Percentiles rank a stretch among this genome's conserved stretches.
phyloP scores from a whole-genome alignment of 2,113 vertebrate species.

The Saguinus imperator region DNA sequence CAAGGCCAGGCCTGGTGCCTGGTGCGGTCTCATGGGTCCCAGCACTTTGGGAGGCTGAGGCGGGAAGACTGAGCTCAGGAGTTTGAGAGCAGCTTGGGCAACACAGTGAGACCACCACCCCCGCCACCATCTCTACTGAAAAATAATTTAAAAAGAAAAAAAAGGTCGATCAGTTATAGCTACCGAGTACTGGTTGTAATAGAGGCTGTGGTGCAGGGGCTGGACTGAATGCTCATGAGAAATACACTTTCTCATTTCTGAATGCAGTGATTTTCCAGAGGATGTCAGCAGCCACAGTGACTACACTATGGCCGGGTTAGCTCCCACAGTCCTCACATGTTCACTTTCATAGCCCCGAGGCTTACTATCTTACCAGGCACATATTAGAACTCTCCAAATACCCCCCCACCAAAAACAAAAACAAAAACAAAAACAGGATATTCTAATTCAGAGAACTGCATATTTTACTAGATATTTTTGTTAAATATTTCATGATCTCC shows the following conservation, averaged over 20 bases:
- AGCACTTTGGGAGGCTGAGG: not conserved
- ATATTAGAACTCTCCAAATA: not conserved
- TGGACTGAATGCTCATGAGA: not conserved
- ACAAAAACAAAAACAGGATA: not conserved
- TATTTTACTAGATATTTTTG: not conserved
- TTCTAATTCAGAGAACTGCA: not conserved
- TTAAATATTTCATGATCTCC: not conserved
- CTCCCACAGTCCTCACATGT: fast-evolving
- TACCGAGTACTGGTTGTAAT: fast-evolving
- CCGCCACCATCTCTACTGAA: not conserved
- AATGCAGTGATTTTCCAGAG: not conserved
- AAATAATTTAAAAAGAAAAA: no score
- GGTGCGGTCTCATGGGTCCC: no score
- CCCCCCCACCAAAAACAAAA: no score
- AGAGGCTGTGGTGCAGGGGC: not conserved
- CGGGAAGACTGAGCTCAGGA: not conserved
- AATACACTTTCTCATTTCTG: fast-evolving
- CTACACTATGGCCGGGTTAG: fast-evolving
- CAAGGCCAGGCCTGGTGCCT: no score
- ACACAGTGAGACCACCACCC: not conserved
- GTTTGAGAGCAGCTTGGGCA: not conserved
- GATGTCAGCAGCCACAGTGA: no score
- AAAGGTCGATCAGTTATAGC: no score
- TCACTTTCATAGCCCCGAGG: not conserved
- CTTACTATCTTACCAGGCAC: no score